These are phyloP conservation scores for Dermolepida albohirtum DNA, from an alignment of 2,888 invertebrate genomes.

Conservation along the genomic window DNA sequence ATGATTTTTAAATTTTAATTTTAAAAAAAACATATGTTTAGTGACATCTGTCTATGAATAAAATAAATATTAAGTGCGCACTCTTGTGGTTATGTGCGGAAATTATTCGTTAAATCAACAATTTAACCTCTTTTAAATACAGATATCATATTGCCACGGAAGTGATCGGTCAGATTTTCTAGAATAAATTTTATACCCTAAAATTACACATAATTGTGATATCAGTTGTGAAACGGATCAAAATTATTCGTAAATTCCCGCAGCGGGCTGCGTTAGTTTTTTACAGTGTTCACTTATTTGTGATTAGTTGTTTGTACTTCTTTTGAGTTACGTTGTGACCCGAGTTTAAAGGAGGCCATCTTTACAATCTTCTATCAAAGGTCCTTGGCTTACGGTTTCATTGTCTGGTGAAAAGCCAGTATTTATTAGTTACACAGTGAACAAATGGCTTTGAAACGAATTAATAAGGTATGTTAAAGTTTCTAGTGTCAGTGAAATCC, in stretches of 20 bases:
- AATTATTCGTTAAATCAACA: conserved; percentile 2
- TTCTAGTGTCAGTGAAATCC: conserved; percentile 52
- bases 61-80: conserved; percentile 5
- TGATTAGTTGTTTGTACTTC: conserved; percentile 50
- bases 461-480: conserved; percentile 88
- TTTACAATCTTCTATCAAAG: conserved; percentile 88
- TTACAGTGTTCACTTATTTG: conserved; percentile 46
- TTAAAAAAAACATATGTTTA: background rate
- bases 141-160: conserved; percentile 57
- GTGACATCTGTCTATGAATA: conserved; percentile 29
- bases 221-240: conserved; percentile 48
- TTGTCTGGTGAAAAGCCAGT: conserved; percentile 84
- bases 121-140: conserved; percentile 33
- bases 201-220: conserved; percentile 44
- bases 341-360: conserved; percentile 86
- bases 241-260: conserved; percentile 43
- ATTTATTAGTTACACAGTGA: conserved; percentile 76
- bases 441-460: conserved; percentile 97
- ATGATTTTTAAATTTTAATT: background rate
- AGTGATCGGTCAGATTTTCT: conserved; percentile 65
- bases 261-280: conserved; percentile 47
- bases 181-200: conserved; percentile 51
- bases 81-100: conserved; percentile 22
- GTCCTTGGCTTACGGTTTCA: conserved; percentile 86
- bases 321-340: conserved; percentile 78